A percentile compares a stretch with the other conserved stretches of the same genome.
These are phyloP conservation scores for Scaptomyza reducta DNA, from an alignment of 2,888 invertebrate genomes.

Conservation along the genomic window DNA sequence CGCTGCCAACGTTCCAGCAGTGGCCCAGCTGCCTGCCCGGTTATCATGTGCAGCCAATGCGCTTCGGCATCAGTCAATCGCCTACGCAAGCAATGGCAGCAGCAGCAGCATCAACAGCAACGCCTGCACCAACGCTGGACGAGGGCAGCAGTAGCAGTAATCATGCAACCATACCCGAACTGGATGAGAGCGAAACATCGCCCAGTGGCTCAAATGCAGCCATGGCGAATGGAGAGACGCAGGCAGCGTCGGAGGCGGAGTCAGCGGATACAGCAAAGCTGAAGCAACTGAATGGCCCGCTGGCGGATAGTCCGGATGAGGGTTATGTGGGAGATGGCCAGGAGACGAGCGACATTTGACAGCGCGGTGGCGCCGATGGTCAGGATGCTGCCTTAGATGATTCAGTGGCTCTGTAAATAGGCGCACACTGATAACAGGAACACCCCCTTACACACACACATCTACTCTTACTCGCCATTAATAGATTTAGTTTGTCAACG, in stretches of 20 bases:
- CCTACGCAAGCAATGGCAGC: slow-evolving; percentile 40
- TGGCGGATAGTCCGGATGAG: slow-evolving; percentile 93
- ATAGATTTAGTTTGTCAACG: slow-evolving; percentile 28
- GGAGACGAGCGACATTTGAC: slow-evolving; percentile 89
- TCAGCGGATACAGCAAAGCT: slow-evolving; percentile 81
- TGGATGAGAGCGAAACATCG: slow-evolving; percentile 83
- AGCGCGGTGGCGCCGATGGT: slow-evolving; percentile 61
- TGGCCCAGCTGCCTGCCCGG: slow-evolving; percentile 86
- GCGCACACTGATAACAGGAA: slow-evolving; percentile 22
- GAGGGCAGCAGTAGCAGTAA: slow-evolving; percentile 71
- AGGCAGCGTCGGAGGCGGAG: slow-evolving; percentile 41
- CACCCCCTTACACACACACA: slow-evolving; percentile 1
- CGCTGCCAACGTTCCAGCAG: slow-evolving; percentile 82
- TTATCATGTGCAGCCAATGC: slow-evolving; percentile 83
- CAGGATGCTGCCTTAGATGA: slow-evolving; percentile 81
- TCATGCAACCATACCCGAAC: slow-evolving; percentile 82
- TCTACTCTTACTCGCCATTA: slow-evolving; percentile 16
- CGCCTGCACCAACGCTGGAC: slow-evolving; percentile 12
- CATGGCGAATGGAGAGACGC: slow-evolving; percentile 28
- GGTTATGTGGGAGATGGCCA: slow-evolving; percentile 92
- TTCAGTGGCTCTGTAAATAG: slow-evolving; percentile 82
- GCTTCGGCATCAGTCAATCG: slow-evolving; percentile 68
- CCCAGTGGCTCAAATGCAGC: slow-evolving; percentile 59
- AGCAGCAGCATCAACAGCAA: slow-evolving; percentile 34
- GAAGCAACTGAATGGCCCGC: slow-evolving; percentile 84